Evolutionary conservation across 1,140 invertebrate species (phyloP), one percentile per base, ranked within the genome.

Genomic region (Zeugodacus cucurbitae): DNA sequence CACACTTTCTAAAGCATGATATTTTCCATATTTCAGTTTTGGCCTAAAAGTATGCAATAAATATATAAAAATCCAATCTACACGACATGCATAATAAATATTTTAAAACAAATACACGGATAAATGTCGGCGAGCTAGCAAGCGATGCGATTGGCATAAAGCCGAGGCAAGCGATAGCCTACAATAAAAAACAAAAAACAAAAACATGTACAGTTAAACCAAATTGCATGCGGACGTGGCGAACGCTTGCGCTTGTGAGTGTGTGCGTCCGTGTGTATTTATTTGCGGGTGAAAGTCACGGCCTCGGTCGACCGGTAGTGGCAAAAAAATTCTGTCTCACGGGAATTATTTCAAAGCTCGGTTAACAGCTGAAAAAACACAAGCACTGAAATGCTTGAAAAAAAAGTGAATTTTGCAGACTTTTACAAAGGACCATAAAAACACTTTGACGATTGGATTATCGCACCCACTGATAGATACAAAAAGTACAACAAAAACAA

Each of bases 291-390:
- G 67, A 74, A 74, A 74, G 67, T 74, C 67, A 41, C 67, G 34
- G 67, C 67, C 67, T 74, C 67, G 32, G 34, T 34, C 67, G 41
- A 41, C 32, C 67, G 67, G 67, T 74, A 74, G 34, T 74, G 67
- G 67, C 34, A 74, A 74, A 37, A 64, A 74, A 74, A 22, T 22
- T 41, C 17, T 74, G 34, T 74, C 67, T 74, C 67, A 74, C 37
- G 67, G 67, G 67, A 74, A 74, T 74, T 74, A 74, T 74, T 74
- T 74, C 67, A 74, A 74, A 74, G 67, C 67, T 74, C 67, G 67
- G 67, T 74, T 74, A 74, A 74, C 67, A 74, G 67, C 67, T 74
- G 34, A 74, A 74, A 74, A 22, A 17, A 37, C 29, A 32, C 20
- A 41, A 37, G 67, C 29, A 74, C 29, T 14, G 48, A 26, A 26